Evolutionary conservation across 1,140 invertebrate species (phyloP).

Genomic region (Cephus cinctus): DNA sequence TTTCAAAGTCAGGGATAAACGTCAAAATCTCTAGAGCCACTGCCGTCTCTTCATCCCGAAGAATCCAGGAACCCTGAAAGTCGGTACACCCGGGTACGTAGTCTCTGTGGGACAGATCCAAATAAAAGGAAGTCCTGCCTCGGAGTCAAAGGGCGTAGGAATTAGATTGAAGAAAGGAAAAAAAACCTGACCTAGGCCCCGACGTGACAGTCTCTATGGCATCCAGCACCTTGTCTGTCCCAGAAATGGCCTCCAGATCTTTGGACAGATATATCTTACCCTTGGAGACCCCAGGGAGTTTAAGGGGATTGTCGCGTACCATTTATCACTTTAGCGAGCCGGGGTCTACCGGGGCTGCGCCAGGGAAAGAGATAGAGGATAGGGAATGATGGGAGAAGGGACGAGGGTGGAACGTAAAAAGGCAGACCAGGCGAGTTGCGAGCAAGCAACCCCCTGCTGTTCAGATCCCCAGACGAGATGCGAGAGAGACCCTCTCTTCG

Average conservation of each 20-base stretch:
- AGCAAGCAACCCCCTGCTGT: not conserved
- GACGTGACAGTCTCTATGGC: not conserved
- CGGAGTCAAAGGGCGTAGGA: not conserved
- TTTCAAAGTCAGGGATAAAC: too few relatives aligned
- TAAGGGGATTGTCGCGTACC: slow-evolving; percentile 28
- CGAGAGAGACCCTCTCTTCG: slow-evolving; percentile 12
- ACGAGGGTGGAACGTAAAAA: slow-evolving; percentile 6
- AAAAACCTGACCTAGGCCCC: not conserved
- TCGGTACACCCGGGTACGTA: too few relatives aligned
- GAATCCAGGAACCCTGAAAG: too few relatives aligned
- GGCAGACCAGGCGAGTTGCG: not conserved
- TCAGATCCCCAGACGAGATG: slow-evolving; percentile 16
- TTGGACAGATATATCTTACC: slow-evolving; percentile 5
- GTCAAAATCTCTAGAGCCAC: too few relatives aligned
- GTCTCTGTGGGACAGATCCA: too few relatives aligned
- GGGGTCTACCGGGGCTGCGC: not conserved
- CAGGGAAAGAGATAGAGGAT: too few relatives aligned
- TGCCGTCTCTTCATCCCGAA: too few relatives aligned
- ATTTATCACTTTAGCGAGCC: slow-evolving; percentile 32
- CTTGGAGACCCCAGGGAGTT: slow-evolving; percentile 10
- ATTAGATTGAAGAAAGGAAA: not conserved
- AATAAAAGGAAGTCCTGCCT: too few relatives aligned
- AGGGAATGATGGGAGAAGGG: slow-evolving; percentile 12
- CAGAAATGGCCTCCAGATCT: not conserved
- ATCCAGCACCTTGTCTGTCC: too few relatives aligned